A percentile compares a stretch with the other conserved stretches of the same genome.
phyloP scores from a whole-genome alignment of 2,113 vertebrate genomes.

The Takifugu bimaculatus region DNA sequence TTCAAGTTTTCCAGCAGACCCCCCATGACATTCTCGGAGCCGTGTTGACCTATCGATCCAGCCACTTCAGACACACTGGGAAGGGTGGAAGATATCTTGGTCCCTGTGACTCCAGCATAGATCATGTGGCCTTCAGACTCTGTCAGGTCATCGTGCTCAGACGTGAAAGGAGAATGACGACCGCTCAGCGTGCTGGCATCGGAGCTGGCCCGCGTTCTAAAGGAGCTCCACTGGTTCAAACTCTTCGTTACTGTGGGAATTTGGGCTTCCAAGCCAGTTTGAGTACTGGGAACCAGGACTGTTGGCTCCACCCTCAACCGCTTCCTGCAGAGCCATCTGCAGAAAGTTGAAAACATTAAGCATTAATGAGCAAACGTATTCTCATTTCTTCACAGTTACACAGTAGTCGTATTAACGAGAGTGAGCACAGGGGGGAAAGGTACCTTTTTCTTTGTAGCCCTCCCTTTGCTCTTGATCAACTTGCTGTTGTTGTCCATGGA shows the following conservation, averaged over 20 bases:
- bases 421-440: not conserved
- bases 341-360: constrained; percentile 11
- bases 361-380: not conserved
- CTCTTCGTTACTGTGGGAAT: constrained; percentile 92
- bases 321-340: constrained; percentile 81
- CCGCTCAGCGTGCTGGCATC: constrained; percentile 93
- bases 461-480: constrained; percentile 89
- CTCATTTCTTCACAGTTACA: not conserved
- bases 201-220: constrained; percentile 90
- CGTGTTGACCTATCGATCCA: constrained; percentile 65
- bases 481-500: constrained; percentile 99
- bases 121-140: constrained; percentile 88
- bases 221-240: constrained; percentile 92
- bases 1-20: constrained; percentile 93
- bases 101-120: constrained; percentile 75
- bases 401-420: not conserved
- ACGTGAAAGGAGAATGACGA: constrained; percentile 87
- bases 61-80: constrained; percentile 92
- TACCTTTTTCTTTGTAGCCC: constrained; percentile 94
- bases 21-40: constrained; percentile 88
- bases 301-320: constrained; percentile 80
- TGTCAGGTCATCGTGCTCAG: constrained; percentile 87
- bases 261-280: constrained; percentile 93
- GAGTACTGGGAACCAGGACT: constrained; percentile 89
- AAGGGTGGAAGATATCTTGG: constrained; percentile 86